Conservation (phyloP, 2,797 vertebrate species). For the Periophthalmus magnuspinnatus region DNA sequence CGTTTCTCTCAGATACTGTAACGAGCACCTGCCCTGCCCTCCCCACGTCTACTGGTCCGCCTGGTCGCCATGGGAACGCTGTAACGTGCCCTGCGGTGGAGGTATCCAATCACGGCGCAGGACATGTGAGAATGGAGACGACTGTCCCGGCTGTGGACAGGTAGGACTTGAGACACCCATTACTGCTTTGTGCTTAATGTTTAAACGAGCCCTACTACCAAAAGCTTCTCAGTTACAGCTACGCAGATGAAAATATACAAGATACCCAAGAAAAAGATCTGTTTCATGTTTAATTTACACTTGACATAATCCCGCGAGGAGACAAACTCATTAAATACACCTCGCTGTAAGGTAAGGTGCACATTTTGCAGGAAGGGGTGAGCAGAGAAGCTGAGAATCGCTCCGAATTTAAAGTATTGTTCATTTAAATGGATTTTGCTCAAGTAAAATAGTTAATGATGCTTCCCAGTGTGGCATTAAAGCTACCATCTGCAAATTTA, state of each 20-base stretch:
- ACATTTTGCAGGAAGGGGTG: neutral
- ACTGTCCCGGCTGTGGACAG: conserved; percentile 90
- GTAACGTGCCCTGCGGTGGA: conserved; percentile 91
- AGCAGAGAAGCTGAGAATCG: too few species aligned
- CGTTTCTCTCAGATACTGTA: conserved; percentile 86
- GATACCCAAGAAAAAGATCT: neutral
- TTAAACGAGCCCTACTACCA: neutral
- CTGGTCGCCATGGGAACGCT: conserved; percentile 96
- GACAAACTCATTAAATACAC: neutral
- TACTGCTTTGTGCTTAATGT: neutral
- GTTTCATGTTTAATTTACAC: neutral
- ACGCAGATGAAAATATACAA: neutral
- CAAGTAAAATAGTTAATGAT: too few species aligned
- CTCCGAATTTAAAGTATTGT: too few species aligned
- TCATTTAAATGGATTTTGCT: too few species aligned
- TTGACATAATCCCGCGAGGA: neutral
- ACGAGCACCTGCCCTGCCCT: conserved; percentile 93
- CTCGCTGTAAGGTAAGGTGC: neutral
- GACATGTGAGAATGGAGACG: conserved; percentile 92
- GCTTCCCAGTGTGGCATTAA: too few species aligned
- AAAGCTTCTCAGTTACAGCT: neutral
- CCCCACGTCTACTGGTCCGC: conserved; percentile 94
- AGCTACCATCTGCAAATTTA: too few species aligned
- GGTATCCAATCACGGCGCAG: conserved; percentile 92
- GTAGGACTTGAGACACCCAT: conserved; percentile 68